Conservation (phyloP, 2,113 vertebrate species). For the Brachyhypopomus occidentalis region DNA sequence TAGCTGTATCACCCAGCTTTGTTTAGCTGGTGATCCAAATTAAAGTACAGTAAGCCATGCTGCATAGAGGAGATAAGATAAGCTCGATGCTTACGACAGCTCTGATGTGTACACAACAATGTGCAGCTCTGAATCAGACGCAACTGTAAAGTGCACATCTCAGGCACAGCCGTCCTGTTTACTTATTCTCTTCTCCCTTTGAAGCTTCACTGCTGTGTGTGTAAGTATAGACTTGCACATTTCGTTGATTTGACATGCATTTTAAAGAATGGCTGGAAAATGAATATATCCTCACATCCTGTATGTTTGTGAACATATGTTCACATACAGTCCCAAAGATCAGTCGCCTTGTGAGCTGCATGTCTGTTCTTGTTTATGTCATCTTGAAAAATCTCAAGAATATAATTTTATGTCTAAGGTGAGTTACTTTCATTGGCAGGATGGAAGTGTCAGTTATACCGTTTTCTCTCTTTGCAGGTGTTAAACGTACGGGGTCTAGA, state of each 20-base stretch:
- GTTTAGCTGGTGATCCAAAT: conserved; percentile 53
- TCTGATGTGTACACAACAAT: conserved; percentile 53
- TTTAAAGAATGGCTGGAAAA: conserved; percentile 11
- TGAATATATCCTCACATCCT: conserved; percentile 6
- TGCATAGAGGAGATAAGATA: conserved; percentile 58
- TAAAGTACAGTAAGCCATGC: conserved; percentile 53
- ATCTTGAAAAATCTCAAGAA: conserved; percentile 20
- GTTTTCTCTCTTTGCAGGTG: conserved; percentile 1
- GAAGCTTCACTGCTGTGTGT: conserved; percentile 19
- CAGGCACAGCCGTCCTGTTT: conserved; percentile 30
- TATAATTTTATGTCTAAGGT: conserved; percentile 8
- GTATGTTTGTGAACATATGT: background rate
- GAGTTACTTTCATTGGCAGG: background rate
- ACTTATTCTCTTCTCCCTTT: conserved; percentile 7
- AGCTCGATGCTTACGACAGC: conserved; percentile 52
- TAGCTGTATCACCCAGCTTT: conserved; percentile 43
- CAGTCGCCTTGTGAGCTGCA: conserved; percentile 1
- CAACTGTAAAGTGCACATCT: conserved; percentile 49
- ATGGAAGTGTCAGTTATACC: background rate
- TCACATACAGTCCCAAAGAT: background rate
- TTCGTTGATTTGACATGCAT: conserved; percentile 32
- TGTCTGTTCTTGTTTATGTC: conserved; percentile 25
- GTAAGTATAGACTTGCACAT: conserved; percentile 21
- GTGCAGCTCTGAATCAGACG: conserved; percentile 46
- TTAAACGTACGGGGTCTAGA: conserved; percentile 3